Conservation (phyloP, 1,140 invertebrate genomes). For the Zelostemma sp. region DNA sequence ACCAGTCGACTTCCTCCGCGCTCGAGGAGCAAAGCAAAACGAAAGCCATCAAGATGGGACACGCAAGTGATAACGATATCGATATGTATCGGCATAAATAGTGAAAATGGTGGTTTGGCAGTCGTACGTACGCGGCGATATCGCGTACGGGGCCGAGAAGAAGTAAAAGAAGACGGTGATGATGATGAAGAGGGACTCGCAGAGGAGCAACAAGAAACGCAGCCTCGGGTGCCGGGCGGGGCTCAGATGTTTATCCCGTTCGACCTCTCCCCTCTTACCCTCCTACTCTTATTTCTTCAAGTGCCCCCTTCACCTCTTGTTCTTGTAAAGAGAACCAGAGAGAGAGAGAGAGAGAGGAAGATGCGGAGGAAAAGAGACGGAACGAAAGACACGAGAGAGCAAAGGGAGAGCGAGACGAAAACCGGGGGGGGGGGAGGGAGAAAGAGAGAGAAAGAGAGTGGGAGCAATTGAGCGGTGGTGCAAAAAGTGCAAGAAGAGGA, state of each 20-base stretch:
- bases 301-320: slow-evolving; percentile 46
- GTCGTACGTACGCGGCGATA: slow-evolving; percentile 9
- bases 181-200: slow-evolving; percentile 53
- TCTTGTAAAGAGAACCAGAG: slow-evolving; percentile 13
- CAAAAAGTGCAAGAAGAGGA: slow-evolving; percentile 53
- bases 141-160: slow-evolving; percentile 26
- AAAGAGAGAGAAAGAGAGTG: slow-evolving; percentile 17
- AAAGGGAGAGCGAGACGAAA: not conserved
- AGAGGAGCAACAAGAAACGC: slow-evolving; percentile 60
- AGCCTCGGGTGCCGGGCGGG: slow-evolving; percentile 69
- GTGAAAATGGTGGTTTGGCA: slow-evolving; percentile 34
- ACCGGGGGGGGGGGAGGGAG: slow-evolving; percentile 8
- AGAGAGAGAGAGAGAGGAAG: slow-evolving; percentile 17
- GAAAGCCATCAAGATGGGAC: slow-evolving; percentile 33
- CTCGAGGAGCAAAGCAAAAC: slow-evolving; percentile 6
- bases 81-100: slow-evolving; percentile 44
- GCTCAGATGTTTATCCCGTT: slow-evolving; percentile 70
- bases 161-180: slow-evolving; percentile 50
- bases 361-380: slow-evolving; percentile 1
- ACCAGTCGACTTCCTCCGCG: slow-evolving; percentile 15
- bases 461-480: slow-evolving; percentile 44
- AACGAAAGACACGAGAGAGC: not conserved
- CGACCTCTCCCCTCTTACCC: slow-evolving; percentile 62
- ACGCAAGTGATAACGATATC: slow-evolving; percentile 44
- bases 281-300: slow-evolving; percentile 41